Evolutionary conservation across 2,113 vertebrate genomes (phyloP), one percentile per base, ranked within the genome.

Genomic region (Zingel zingel): DNA sequence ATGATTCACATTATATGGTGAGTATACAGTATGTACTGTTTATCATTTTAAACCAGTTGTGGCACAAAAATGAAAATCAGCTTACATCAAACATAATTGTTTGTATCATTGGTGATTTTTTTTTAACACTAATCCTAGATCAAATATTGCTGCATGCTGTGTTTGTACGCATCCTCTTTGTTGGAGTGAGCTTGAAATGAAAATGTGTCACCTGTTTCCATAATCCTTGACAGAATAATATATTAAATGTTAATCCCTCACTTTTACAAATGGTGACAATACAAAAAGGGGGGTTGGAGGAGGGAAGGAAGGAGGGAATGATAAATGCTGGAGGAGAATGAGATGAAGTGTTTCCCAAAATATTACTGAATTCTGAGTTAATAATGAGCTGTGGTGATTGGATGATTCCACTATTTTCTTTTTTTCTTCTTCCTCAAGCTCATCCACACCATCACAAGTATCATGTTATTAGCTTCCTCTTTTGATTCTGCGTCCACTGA

Each of bases 191-290:
- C 69, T 66, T 45, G 59, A 83, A 91, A 91, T 91, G 78, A 86
- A 93, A 94, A 81, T 75, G 77, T 88, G 82, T 93, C 92, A 92
- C 89, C 90, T 92, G 85, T 78, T 43, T 87, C 68, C 19, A 19
- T 92, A 94, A 94, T 91, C 89, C 89, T 74, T 69, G 72, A 84
- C 71, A 88, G 73, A 72, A 62, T 82, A 89, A 82, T 86, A 82
- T 87, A 93, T 92, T 91, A 88, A 91, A 93, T 88, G 59, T 86
- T 92, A 92, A 94, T 94, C 92, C 90, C 64, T 74, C 48, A 74
- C 83, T 69, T 86, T 88, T 81, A 87, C 39, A 88, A 82, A 86
- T 86, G 65, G 79, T 76, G 81, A 89, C 86, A 87, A 85, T 80
- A 48, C 23, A 27, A 70, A 57, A 53, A 2, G 12, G 13, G 30